A percentile compares a stretch with the other conserved stretches of the same genome.
Conservation (phyloP, 2,888 invertebrate species). For the Caenorhabditis imperialis region DNA sequence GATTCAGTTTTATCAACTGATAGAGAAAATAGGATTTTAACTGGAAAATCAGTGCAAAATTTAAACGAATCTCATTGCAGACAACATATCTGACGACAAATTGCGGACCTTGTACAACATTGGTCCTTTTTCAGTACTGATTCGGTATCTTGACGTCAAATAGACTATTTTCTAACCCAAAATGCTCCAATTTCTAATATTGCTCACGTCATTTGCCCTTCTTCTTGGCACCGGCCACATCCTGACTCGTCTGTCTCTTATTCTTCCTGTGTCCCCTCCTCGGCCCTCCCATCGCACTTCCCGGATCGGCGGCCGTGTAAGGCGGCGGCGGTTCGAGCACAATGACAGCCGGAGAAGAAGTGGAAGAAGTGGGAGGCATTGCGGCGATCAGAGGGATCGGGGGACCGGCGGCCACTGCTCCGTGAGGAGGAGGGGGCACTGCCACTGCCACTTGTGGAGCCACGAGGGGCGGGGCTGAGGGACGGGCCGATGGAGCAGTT, state of each 20-base stretch:
- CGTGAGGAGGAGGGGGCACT: conserved; percentile 31
- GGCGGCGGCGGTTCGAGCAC: conserved; percentile 72
- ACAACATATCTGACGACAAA: no score
- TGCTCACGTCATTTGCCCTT: conserved; percentile 15
- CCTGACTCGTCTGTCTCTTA: conserved; percentile 66
- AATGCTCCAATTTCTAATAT: background rate
- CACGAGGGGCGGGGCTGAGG: conserved; percentile 60
- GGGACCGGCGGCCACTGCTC: conserved; percentile 22
- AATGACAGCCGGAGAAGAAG: conserved; percentile 56
- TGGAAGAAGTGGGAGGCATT: conserved; percentile 12
- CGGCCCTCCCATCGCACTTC: conserved; percentile 64
- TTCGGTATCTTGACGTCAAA: no score
- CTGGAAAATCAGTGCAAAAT: background rate
- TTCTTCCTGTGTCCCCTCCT: conserved; percentile 68
- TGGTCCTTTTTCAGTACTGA: no score
- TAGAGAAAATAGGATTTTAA: background rate
- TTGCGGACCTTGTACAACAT: no score
- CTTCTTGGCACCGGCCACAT: conserved; percentile 46
- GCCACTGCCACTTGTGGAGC: conserved; percentile 37
- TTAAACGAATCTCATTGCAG: background rate
- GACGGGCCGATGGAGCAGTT: conserved; percentile 55
- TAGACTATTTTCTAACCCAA: no score
- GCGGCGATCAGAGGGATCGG: conserved; percentile 49
- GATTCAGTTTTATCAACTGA: background rate
- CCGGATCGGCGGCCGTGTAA: conserved; percentile 64